Conservation (phyloP, 1,140 invertebrate species). For the Mycetomoellerius zeteki region DNA sequence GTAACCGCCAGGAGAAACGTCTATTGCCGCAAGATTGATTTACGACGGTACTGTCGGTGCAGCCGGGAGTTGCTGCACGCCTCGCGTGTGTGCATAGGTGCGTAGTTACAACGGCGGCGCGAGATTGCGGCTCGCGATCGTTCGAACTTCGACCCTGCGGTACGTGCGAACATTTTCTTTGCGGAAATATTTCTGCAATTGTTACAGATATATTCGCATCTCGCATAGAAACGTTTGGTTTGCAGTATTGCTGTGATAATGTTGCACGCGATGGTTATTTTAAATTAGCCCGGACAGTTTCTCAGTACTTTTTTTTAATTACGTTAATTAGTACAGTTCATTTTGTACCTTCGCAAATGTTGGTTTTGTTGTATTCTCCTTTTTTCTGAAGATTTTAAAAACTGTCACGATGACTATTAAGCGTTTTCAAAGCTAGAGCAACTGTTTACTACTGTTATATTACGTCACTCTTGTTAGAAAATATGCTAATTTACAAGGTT, state of each 20-base stretch:
- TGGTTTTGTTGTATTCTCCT: neutral
- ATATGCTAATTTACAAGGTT: neutral
- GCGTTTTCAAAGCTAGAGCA: neutral
- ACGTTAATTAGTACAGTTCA: neutral
- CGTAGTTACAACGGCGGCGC: constrained; percentile 25
- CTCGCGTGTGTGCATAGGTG: constrained; percentile 26
- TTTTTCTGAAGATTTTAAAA: neutral
- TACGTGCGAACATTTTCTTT: constrained; percentile 7
- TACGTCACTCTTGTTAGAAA: neutral
- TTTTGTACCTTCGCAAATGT: neutral
- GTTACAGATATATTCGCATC: neutral
- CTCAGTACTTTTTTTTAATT: constrained; percentile 2
- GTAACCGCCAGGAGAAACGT: constrained; percentile 77
- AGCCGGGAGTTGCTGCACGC: constrained; percentile 4
- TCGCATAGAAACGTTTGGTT: neutral
- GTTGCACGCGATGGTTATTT: constrained; percentile 3
- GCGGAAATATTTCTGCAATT: constrained; percentile 44
- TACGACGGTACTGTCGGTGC: constrained; percentile 71
- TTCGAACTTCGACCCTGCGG: neutral
- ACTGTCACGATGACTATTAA: neutral
- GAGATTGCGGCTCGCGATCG: constrained; percentile 23
- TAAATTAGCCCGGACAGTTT: neutral
- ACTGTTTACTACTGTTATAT: neutral
- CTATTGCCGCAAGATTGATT: constrained; percentile 84
- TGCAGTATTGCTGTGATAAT: neutral